phyloP scores from a whole-genome alignment of 2,888 invertebrate species.

The Dolomedes plantarius region DNA sequence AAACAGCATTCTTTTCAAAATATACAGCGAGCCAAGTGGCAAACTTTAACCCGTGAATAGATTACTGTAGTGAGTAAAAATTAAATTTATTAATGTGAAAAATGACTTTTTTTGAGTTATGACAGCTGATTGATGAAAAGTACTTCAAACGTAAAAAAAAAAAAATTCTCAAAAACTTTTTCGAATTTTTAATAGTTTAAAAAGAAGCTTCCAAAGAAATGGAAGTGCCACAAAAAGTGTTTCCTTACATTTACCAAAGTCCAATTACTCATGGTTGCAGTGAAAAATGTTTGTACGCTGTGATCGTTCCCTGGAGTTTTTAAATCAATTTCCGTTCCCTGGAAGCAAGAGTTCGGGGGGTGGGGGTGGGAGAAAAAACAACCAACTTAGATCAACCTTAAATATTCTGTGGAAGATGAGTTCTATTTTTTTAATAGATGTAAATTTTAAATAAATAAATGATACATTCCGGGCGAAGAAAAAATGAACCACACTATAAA shows the following conservation, averaged over 20 bases:
- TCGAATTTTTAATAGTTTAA: not conserved
- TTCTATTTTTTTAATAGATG: conserved; percentile 20
- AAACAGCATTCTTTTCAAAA: too few species aligned
- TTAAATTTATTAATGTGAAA: not conserved
- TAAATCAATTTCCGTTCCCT: conserved; percentile 6
- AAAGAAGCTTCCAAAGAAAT: not conserved
- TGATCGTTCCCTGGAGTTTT: conserved; percentile 9
- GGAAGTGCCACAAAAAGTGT: conserved; percentile 7
- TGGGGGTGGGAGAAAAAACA: not conserved
- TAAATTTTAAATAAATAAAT: conserved; percentile 31
- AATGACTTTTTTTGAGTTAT: not conserved
- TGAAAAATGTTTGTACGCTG: conserved; percentile 8
- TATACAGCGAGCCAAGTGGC: too few species aligned
- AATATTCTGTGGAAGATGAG: not conserved
- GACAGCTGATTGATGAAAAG: conserved; percentile 1
- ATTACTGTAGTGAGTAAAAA: not conserved
- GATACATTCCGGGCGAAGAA: not conserved
- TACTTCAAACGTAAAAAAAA: not conserved
- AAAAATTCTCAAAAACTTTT: not conserved
- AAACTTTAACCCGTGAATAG: too few species aligned
- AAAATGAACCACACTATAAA: not conserved
- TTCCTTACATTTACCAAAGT: conserved; percentile 16
- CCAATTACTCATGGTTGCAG: conserved; percentile 4
- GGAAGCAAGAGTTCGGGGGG: not conserved
- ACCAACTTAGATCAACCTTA: not conserved